Base-by-base conservation (phyloP, 2,797 vertebrate genomes). In the Menidia menidia region DNA sequence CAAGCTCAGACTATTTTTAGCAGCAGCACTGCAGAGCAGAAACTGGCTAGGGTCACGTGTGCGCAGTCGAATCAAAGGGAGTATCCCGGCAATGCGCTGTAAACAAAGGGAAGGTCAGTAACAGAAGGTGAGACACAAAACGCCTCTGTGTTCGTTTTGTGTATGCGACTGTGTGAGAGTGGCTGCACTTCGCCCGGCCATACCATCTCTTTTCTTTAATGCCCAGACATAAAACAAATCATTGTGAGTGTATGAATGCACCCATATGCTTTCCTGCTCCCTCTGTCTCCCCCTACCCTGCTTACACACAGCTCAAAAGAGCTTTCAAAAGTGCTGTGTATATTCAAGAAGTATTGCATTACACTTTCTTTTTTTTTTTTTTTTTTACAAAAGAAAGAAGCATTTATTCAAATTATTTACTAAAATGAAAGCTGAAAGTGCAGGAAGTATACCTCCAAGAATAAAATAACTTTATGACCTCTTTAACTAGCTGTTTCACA, bases 1-100 rank as follows among this genome's bases (percentile, higher is more conserved):
- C 95, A 95, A 96, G 95, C 93, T 43, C 80, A 86, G 91, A 93
- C 95, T 97, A 97, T 97, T 96, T 96, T 95, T 97, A 97, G 94
- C 93, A 75, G 89, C 94, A 94, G 92, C 92, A 94, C 95, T 96
- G 95, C 95, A 96, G 94, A 96, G 94, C 94, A 95, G 93, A 94
- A 96, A 95, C 94, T 93, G 95, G 93, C 84, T 62, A 89, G 95
- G 77, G 56, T 97, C 95, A 96, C 93, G 92, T 95, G 96, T 95
- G 94, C 89, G 73, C 89, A 91, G 92, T 92, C 90, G 92, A 96
- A 95, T 96, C 95, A 96, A 95, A 96, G 95, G 95, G 94, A 96
- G 95, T 96, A 96, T 96, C 95, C 95, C 93, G 91, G 95, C 95
- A 96, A 94, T 96, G 94, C 89, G 93, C 93, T 95, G 94, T 96